These are phyloP conservation scores for Recurvirostra avosetta DNA, from an alignment of 2,113 vertebrate species.

Conservation along the genomic window DNA sequence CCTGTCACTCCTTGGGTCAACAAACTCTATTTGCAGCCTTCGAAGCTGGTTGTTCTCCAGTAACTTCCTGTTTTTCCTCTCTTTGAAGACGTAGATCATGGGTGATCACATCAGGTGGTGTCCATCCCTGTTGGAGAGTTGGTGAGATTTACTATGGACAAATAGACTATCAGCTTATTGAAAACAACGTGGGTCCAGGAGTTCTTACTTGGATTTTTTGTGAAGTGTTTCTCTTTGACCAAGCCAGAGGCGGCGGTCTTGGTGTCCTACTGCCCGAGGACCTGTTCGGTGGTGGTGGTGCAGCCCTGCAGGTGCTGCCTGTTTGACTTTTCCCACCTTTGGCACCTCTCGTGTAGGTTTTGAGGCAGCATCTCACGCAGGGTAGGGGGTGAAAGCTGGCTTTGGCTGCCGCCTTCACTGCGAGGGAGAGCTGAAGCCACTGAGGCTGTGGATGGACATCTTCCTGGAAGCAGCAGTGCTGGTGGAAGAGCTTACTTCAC, in stretches of 20 bases:
- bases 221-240: not conserved
- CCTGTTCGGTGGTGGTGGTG: fast-evolving
- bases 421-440: not conserved
- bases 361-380: not conserved
- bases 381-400: not conserved
- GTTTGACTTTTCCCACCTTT: not conserved
- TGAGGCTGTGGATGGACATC: not conserved
- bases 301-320: not conserved
- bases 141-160: not conserved
- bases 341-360: not conserved
- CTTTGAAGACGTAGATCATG: not conserved
- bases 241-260: not conserved
- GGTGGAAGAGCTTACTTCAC: not conserved
- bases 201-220: not conserved
- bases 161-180: not conserved
- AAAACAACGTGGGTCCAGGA: not conserved
- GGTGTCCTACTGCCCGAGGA: not conserved
- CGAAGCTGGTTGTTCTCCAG: not conserved
- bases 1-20: not conserved
- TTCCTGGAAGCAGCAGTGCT: not conserved
- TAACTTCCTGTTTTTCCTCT: not conserved
- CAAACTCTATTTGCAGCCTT: not conserved
- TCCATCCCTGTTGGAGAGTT: not conserved
- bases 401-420: not conserved
- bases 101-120: not conserved